Base-by-base conservation (phyloP, 1,140 invertebrate genomes). In the roundworm (Caenorhabditis elegans) region DNA sequence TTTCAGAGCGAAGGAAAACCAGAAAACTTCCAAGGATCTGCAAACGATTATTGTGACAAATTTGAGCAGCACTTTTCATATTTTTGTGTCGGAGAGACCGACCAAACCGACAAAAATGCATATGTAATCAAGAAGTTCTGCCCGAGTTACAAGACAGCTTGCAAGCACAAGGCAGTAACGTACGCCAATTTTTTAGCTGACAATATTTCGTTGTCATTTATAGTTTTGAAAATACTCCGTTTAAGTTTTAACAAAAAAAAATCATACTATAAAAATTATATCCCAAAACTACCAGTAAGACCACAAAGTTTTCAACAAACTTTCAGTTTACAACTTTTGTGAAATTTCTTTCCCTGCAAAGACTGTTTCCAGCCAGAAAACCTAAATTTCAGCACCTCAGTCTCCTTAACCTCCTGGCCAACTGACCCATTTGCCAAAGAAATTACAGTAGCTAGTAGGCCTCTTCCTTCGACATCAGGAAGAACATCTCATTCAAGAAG, bases 11-110 rank as follows among this genome's bases (percentile, higher is more conserved):
- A 55, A 70, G 39, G 53, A 65, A 48, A 39, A 43, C 34, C 28
- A 5, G 36, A 70, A 26, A 19, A 28, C 47, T 79, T 79, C 55
- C 8, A 43, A 10, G 78, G 78, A 31, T 10, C 22, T 10, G 26
- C 31, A 43, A 39, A n/a, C 17, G 82, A 83, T 22, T 83, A 83
- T 53, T 83, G 82, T 39, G 77, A 70, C 31, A 79, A 79, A 47
- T 83, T 80, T 36, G 76, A 83, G 34, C 76, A 83, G 31, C 77
- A 83, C 31, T 83, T 79, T 31, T 47, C 46, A 3, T 83, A 79
- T 55, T 83, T 80, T 46, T 83, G 82, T 76, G 55, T 79, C 15
- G 76, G 76, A 28, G 75, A 78, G 11, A 70, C 60, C 3, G 36
- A 78, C 36, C 31, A 48, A 26, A 78, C 19, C 8, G 77, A 78